Conservation (phyloP, 2,797 vertebrate genomes). For the Rousettus madagascariensis region DNA sequence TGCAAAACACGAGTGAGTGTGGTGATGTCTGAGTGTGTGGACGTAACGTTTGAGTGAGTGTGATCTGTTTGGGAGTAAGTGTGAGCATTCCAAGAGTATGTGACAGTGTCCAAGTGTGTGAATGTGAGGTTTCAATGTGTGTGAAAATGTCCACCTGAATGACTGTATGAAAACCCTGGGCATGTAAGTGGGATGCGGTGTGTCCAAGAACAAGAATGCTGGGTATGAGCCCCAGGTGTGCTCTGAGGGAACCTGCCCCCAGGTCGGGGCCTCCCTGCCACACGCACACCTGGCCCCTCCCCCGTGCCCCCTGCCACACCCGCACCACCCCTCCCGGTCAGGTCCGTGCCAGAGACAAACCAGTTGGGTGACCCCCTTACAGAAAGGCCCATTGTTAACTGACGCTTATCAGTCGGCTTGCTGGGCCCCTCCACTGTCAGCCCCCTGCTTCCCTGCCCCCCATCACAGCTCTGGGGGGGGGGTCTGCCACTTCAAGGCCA, state of each 20-base stretch:
- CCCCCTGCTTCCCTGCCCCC: constrained; percentile 5
- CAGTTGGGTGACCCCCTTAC: constrained; percentile 67
- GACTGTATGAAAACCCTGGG: background rate
- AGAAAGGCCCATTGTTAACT: constrained; percentile 65
- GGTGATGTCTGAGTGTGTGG: background rate
- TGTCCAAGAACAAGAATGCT: background rate
- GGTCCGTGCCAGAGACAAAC: constrained; percentile 61
- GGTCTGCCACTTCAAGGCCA: constrained; percentile 39
- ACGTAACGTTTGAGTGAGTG: no score
- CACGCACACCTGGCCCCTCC: background rate
- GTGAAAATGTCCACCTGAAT: background rate
- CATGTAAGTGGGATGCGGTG: background rate
- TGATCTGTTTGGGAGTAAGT: background rate
- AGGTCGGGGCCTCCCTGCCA: background rate
- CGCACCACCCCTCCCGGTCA: background rate
- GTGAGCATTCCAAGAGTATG: background rate
- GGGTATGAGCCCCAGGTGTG: background rate
- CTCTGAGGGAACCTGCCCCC: background rate
- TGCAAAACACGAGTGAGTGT: background rate
- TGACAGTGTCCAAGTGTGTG: background rate
- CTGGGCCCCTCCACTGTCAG: background rate
- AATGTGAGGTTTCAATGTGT: background rate
- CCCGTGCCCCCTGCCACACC: background rate
- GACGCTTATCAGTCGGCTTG: constrained; percentile 32
- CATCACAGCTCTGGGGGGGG: background rate